These are phyloP conservation scores for Dolichallabes microphthalmus DNA, from an alignment of 2,113 vertebrate genomes.

Conservation along the genomic window DNA sequence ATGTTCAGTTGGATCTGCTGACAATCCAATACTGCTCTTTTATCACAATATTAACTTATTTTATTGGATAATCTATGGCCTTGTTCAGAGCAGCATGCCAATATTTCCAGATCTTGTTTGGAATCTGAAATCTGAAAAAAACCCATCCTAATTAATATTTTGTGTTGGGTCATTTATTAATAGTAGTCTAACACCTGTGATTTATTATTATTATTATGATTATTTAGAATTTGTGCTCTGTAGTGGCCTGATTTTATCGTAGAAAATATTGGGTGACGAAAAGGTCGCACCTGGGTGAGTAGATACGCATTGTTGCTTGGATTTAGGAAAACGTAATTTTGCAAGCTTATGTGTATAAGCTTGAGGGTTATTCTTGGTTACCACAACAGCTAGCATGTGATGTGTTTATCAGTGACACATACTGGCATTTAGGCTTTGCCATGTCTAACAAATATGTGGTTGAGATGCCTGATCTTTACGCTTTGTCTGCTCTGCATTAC, in stretches of 20 bases:
- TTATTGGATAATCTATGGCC: not conserved
- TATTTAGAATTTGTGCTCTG: not conserved
- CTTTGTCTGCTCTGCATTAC: not conserved
- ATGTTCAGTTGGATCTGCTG: constrained; percentile 1
- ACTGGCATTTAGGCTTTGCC: not conserved
- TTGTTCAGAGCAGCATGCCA: not conserved
- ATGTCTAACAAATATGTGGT: not conserved
- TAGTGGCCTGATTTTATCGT: not conserved
- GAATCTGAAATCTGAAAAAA: not conserved
- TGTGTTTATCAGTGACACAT: constrained; percentile 3
- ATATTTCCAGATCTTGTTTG: not conserved
- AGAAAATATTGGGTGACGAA: not conserved
- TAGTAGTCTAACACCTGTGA: not conserved
- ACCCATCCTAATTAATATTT: not conserved
- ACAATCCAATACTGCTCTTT: not conserved
- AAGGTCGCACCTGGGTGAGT: not conserved
- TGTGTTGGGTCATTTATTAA: not conserved
- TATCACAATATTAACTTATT: not conserved
- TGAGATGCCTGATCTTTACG: not conserved
- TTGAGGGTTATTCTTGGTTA: not conserved
- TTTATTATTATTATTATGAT: not conserved
- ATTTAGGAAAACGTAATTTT: not conserved
- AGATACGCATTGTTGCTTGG: not conserved
- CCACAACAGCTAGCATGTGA: not conserved
- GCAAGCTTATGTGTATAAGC: too few species aligned